Conservation (phyloP, 2,797 vertebrate species). For the Sebastes matsubarae region DNA sequence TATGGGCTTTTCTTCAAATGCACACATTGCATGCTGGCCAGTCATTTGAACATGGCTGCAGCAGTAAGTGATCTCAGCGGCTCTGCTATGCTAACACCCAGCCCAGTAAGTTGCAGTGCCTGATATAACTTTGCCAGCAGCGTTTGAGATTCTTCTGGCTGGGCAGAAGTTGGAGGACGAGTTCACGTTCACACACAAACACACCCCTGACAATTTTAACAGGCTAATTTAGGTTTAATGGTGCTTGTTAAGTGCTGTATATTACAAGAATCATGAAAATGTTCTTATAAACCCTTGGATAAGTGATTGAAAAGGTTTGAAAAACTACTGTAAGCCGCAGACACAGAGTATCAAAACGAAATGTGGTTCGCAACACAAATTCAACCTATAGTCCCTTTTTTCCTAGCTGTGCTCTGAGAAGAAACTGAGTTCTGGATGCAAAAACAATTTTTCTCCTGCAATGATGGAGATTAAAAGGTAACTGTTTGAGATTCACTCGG, state of each 20-base stretch:
- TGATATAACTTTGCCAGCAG: slow-evolving; percentile 82
- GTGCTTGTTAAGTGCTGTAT: slow-evolving; percentile 1
- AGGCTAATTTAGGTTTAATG: slow-evolving; percentile 10
- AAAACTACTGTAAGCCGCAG: background rate
- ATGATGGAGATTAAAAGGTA: background rate
- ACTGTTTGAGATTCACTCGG: background rate
- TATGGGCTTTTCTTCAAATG: slow-evolving; percentile 3
- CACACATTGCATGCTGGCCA: slow-evolving; percentile 19
- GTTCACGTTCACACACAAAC: background rate
- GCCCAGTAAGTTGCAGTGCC: slow-evolving; percentile 68
- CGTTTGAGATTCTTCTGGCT: slow-evolving; percentile 79
- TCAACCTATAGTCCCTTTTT: background rate
- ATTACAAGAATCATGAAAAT: slow-evolving; percentile 15
- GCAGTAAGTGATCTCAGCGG: slow-evolving; percentile 77
- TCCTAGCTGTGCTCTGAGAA: background rate
- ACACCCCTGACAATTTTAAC: slow-evolving; percentile 11
- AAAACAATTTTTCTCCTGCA: background rate
- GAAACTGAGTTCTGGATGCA: background rate
- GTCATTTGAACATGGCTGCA: slow-evolving; percentile 57
- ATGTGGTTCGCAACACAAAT: background rate
- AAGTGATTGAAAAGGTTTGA: background rate
- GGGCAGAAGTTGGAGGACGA: slow-evolving; percentile 54
- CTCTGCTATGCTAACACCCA: slow-evolving; percentile 73
- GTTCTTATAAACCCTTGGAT: background rate
- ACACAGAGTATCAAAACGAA: background rate